A percentile compares a stretch with the other conserved stretches of the same genome.
Conservation (phyloP, 2,797 vertebrate species). For the Clarias laeviceps region DNA sequence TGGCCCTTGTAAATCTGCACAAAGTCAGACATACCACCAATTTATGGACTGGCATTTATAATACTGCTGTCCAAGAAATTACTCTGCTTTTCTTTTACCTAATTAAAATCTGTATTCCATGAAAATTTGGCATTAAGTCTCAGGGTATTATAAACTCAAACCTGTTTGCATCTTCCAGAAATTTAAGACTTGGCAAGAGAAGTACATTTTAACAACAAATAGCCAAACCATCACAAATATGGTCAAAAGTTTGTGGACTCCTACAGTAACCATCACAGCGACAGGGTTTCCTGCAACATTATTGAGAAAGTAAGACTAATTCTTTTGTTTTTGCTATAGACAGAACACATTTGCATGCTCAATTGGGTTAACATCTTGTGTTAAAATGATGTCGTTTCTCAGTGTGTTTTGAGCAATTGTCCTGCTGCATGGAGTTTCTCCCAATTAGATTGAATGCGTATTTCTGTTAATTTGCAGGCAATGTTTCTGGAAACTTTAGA, state of each 20-base stretch:
- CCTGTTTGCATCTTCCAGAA: background rate
- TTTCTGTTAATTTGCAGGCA: too few species aligned
- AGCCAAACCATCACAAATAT: background rate
- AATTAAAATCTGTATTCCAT: background rate
- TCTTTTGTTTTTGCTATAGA: background rate
- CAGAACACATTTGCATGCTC: background rate
- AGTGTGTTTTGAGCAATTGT: too few species aligned
- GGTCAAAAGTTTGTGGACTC: background rate
- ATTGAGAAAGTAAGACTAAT: background rate
- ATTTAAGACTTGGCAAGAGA: background rate
- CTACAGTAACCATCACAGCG: background rate
- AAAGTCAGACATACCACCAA: background rate
- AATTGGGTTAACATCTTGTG: too few species aligned
- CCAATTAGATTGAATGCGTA: too few species aligned
- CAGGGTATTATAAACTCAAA: background rate
- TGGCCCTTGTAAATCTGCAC: slow-evolving; percentile 3
- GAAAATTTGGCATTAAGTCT: background rate
- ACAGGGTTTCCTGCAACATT: background rate
- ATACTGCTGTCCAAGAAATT: background rate
- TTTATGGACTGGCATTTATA: background rate
- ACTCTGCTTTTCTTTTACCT: background rate
- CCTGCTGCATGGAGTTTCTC: too few species aligned
- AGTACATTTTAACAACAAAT: background rate
- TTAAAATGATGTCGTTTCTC: too few species aligned
- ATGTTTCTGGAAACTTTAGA: too few species aligned